Conservation (phyloP, 2,113 vertebrate genomes). For the Orthochromis indermauri region DNA sequence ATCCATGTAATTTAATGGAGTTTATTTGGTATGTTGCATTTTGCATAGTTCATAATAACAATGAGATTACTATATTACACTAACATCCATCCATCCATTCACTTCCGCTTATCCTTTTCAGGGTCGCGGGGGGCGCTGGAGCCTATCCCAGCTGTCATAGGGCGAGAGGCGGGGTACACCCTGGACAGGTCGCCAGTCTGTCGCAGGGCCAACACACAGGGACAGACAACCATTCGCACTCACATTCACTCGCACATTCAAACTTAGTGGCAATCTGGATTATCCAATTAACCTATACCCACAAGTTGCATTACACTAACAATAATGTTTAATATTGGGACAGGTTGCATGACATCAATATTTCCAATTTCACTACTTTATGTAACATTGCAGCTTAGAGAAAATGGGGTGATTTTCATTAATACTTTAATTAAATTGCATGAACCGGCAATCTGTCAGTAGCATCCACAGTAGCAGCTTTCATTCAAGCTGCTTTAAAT, state of each 20-base stretch:
- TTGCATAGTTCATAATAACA: neutral
- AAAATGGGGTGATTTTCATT: slow-evolving; percentile 36
- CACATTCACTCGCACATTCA: too few relatives aligned
- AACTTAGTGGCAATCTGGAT: too few relatives aligned
- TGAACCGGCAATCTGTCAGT: slow-evolving; percentile 9
- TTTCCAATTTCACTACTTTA: neutral
- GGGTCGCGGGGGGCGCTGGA: too few relatives aligned
- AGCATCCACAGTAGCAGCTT: neutral
- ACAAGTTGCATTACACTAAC: neutral
- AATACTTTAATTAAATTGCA: slow-evolving; percentile 43
- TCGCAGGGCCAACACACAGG: too few relatives aligned
- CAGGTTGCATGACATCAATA: neutral
- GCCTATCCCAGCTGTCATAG: too few relatives aligned
- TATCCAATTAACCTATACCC: too few relatives aligned
- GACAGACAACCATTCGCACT: too few relatives aligned
- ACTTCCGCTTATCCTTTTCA: too few relatives aligned
- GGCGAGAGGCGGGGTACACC: too few relatives aligned
- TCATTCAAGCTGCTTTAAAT: slow-evolving; percentile 14
- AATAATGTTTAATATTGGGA: neutral
- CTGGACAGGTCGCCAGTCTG: too few relatives aligned
- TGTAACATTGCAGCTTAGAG: neutral
- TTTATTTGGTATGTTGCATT: neutral
- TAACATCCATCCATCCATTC: too few relatives aligned
- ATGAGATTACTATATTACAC: neutral
- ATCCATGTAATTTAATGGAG: neutral